Conservation (phyloP, 2,888 invertebrate species). For the Entomobrya proxima region DNA sequence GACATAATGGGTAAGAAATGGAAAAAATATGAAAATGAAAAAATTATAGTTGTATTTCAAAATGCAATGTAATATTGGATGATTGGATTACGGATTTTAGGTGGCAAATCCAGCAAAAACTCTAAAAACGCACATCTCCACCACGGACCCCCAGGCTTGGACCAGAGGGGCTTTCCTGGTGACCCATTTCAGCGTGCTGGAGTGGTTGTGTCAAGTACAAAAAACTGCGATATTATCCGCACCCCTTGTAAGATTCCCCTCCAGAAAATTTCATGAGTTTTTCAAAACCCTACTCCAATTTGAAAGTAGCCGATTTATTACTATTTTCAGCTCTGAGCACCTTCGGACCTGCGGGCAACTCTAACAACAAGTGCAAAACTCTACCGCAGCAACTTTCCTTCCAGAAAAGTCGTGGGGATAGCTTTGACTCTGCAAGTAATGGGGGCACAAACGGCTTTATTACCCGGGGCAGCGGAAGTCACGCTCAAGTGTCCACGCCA, state of each 20-base stretch:
- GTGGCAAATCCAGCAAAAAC: conserved; percentile 75
- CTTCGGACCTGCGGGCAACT: conserved; percentile 73
- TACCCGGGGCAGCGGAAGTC: conserved; percentile 67
- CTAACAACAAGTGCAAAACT: conserved; percentile 75
- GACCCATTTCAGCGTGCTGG: conserved; percentile 74
- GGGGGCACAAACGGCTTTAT: conserved; percentile 72
- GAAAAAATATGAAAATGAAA: neutral
- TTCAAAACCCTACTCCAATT: neutral
- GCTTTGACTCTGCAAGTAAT: conserved; percentile 71
- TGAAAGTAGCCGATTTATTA: neutral
- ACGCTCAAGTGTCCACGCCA: conserved; percentile 74
- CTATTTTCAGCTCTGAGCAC: conserved; percentile 73
- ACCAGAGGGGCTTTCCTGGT: conserved; percentile 69
- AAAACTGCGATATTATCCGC: conserved; percentile 75
- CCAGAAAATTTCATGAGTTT: too few relatives aligned
- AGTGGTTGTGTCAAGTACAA: conserved; percentile 74
- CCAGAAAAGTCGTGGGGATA: conserved; percentile 74
- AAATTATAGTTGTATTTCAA: neutral
- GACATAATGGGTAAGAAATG: conserved; percentile 2
- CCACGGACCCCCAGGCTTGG: conserved; percentile 53
- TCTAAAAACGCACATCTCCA: conserved; percentile 56
- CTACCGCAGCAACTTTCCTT: conserved; percentile 75
- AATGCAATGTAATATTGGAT: too few relatives aligned
- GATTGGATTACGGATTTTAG: conserved; percentile 42
- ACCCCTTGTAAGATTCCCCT: conserved; percentile 75